Percentiles rank a stretch among this genome's conserved stretches.
Conservation (phyloP, 1,140 invertebrate species). For the Drosophila azteca region DNA sequence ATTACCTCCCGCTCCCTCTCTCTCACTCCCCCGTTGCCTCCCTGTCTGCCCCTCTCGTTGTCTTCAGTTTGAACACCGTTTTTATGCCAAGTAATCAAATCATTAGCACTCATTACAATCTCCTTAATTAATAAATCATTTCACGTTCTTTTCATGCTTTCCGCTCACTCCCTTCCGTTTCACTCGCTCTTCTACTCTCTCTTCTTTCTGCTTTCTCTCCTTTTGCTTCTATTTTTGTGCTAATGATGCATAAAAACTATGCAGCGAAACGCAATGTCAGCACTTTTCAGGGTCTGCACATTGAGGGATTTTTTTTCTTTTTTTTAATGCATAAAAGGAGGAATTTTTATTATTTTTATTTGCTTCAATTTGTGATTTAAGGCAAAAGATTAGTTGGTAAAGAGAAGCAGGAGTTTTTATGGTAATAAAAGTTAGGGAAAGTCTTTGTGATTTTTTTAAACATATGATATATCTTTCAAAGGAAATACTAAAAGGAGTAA, state of each 20-base stretch:
- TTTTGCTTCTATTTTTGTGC: conserved; percentile 28
- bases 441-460: too few relatives aligned
- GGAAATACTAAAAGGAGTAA: too few relatives aligned
- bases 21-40: too few relatives aligned
- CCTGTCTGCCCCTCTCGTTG: not conserved
- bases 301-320: too few relatives aligned
- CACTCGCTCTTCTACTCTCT: not conserved
- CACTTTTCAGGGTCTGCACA: conserved; percentile 16
- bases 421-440: too few relatives aligned
- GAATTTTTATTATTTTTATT: too few relatives aligned
- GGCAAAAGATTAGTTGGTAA: too few relatives aligned
- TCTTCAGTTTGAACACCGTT: conserved; percentile 24
- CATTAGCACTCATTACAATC: conserved; percentile 73
- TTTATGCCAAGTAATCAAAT: conserved; percentile 72
- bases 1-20: not conserved
- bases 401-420: too few relatives aligned
- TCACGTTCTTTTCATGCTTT: conserved; percentile 26
- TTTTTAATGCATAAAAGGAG: too few relatives aligned
- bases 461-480: too few relatives aligned
- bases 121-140: conserved; percentile 74
- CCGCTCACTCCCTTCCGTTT: not conserved
- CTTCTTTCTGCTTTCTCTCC: not conserved
- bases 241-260: conserved; percentile 61
- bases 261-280: conserved; percentile 17
- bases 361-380: too few relatives aligned